These are phyloP conservation scores for Talpa occidentalis DNA, from an alignment of 2,113 vertebrate species.

Conservation along the genomic window DNA sequence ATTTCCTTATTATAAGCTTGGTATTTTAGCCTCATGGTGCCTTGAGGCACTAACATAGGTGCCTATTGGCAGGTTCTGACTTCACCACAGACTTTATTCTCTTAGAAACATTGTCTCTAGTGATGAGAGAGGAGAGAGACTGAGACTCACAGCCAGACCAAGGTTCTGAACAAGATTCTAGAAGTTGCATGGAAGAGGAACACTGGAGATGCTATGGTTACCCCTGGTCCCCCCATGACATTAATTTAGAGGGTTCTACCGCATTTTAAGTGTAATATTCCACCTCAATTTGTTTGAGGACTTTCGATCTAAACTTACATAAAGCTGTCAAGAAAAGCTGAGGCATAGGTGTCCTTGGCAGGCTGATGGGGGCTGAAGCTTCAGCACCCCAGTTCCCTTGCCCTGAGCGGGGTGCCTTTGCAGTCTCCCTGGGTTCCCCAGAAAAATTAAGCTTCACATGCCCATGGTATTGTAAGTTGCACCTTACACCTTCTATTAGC, in stretches of 20 bases:
- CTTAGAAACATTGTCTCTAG: neutral
- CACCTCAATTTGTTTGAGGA: neutral
- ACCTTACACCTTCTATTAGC: neutral
- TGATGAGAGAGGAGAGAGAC: neutral
- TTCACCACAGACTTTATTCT: neutral
- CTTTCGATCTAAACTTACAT: neutral
- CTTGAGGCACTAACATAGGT: neutral
- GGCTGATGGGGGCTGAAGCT: neutral
- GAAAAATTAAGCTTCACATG: neutral
- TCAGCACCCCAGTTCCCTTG: neutral
- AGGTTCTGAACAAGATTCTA: neutral
- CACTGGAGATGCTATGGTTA: too few relatives aligned
- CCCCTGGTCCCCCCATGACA: neutral
- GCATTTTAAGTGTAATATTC: neutral
- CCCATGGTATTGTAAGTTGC: neutral
- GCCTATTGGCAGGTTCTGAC: neutral
- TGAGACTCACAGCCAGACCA: neutral
- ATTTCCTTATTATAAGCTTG: neutral
- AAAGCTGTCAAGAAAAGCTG: neutral
- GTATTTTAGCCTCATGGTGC: neutral
- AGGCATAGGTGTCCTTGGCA: neutral
- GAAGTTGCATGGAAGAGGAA: neutral
- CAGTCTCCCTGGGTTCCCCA: neutral
- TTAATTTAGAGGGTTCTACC: neutral
- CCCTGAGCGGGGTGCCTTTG: accelerated